Evolutionary conservation across 1,140 invertebrate genomes (phyloP), one percentile per base, ranked within the genome.

Genomic region (Potamilus streckersoni): DNA sequence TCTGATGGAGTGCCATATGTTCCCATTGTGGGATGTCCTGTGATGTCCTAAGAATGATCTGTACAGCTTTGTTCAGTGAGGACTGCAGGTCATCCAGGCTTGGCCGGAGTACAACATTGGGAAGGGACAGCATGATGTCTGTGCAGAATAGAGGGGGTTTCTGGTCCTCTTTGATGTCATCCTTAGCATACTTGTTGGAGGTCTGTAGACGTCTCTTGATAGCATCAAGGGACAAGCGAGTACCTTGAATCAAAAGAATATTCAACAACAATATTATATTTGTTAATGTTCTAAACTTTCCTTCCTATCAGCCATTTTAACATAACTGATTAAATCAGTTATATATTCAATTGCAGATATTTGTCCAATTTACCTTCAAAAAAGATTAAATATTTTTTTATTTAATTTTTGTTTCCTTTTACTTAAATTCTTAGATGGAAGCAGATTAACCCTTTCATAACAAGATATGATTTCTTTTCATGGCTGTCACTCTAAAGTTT

Each of bases 41-140:
- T 12, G 87, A 86, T 57, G 90, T 87, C 76, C 87, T 89, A 49
- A 91, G 83, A 62, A 91, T 91, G 38, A 87, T 81, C 79, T 90
- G 88, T 8, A 89, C 85, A 19, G 85, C 94, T 38, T 93, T 92
- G 27, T 94, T 93, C n/a, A 98, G 90, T 38, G 94, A 93, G 74
- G 97, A 95, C 91, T 99, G 97, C 31, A 98, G 93, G 69, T 98
- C 96, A 75, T 97, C 96, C 71, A 98, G 89, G 83, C 93, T 96
- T 59, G 97, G 97, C 74, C 94, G 93, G 55, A 98, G 94, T 2
- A 94, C 93, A 57, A 98, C 94, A 82, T 95, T 94, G 1, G 96
- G 96, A 84, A 97, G 96, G 90, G 94, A 93, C 69, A 98, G 90
- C 27, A 94, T 92, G 19, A 96, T 94, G 84, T 96, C 92, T 19